A percentile compares a stretch with the other conserved stretches of the same genome.
Evolutionary conservation across 2,888 invertebrate genomes (phyloP).

Genomic region (Choreutis nemorana): DNA sequence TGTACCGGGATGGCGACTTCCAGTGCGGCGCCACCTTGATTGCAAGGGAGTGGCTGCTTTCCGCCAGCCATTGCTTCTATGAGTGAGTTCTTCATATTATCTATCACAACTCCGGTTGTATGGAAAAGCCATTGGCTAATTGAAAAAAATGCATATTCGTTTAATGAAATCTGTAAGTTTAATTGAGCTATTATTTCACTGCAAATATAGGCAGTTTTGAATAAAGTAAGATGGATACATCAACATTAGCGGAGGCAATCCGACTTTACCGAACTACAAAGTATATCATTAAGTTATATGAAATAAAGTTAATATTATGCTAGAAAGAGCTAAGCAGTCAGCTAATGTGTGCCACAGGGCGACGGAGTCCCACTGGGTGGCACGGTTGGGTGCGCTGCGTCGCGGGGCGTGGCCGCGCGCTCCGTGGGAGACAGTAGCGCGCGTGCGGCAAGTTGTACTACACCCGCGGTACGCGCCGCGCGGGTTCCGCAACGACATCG

Average conservation of each 20-base stretch:
- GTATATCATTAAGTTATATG: too few relatives aligned
- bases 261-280: too few relatives aligned
- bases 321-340: too few relatives aligned
- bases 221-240: too few relatives aligned
- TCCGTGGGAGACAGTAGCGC: conserved; percentile 76
- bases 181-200: neutral
- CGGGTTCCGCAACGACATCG: conserved; percentile 82
- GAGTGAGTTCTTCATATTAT: conserved; percentile 61
- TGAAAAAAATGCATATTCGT: conserved; percentile 1
- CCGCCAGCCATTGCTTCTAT: conserved; percentile 84
- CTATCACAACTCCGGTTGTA: neutral
- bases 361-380: conserved; percentile 80
- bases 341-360: conserved; percentile 61
- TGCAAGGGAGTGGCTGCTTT: conserved; percentile 75
- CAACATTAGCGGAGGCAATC: too few relatives aligned
- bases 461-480: conserved; percentile 79
- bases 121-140: neutral
- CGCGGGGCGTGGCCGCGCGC: conserved; percentile 77
- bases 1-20: conserved; percentile 85
- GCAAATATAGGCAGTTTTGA: too few relatives aligned
- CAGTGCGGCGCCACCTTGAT: conserved; percentile 83
- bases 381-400: conserved; percentile 77
- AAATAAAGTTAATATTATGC: too few relatives aligned
- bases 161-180: neutral
- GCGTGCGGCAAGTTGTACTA: conserved; percentile 70